Evolutionary conservation across 2,113 vertebrate genomes (phyloP), one percentile per base, ranked within the genome.

Genomic region (Hippocampus barbouri): DNA sequence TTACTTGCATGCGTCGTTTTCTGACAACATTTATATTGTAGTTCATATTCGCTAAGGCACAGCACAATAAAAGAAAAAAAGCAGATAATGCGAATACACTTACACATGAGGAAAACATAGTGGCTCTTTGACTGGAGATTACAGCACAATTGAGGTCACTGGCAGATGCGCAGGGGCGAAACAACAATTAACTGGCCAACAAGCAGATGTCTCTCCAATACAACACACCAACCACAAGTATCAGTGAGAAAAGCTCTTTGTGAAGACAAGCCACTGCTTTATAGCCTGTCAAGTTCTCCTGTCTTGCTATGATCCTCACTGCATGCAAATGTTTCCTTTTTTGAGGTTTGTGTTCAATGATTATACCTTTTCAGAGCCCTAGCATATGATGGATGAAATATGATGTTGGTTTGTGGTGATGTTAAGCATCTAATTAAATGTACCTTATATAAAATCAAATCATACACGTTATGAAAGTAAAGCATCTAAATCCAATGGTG

Each of bases 81-180:
- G 23, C 27, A 79, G 54, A 56, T 45, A 70, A 77, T 62, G 51
- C 68, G 64, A 20, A 71, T 43, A 51, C 12, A 23, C 27, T 23
- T 69, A 30, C 38, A 65, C 15, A 21, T 16, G 15, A 64, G 49
- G 38, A 60, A 30, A 76, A 69, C 64, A 59, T 61, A 62, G 49
- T 77, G 43, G 1, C 43, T 83, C 23, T 75, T 71, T 54, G 71
- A 65, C n/a, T 54, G 60, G 77, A 85, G 75, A 85, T 83, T 83
- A 83, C 34, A 53, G 75, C 81, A 68, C 72, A 85, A 85, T 83
- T 85, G 69, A 78, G 87, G 85, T 85, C 84, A 85, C n/a, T 0
- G 49, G 34, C 27, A 68, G 77, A 77, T 81, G 68, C 47, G 62
- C 69, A 78, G 64, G 77, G 71, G 70, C 70, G 70, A 73, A 81